A percentile compares a stretch with the other conserved stretches of the same genome.
Evolutionary conservation across 2,797 vertebrate species (phyloP).

Genomic region (Silurus lanzhouensis): DNA sequence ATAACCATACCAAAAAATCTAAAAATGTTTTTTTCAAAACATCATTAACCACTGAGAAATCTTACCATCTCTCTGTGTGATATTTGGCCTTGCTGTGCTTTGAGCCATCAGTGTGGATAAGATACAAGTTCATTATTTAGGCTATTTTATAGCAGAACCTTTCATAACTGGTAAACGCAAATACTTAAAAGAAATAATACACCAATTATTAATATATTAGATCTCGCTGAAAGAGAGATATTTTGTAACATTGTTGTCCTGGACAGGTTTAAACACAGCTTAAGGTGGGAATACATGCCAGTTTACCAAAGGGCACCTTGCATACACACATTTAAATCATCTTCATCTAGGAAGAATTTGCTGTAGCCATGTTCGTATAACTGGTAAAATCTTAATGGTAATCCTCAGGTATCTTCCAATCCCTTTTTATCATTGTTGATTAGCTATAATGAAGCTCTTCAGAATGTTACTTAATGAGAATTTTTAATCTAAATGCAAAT

Average conservation of each 20-base stretch:
- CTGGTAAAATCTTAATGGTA: constrained; percentile 26
- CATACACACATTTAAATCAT: background rate
- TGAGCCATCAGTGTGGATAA: background rate
- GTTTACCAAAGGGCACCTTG: too few species aligned
- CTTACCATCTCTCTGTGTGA: background rate
- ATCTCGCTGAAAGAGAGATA: background rate
- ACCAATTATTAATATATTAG: background rate
- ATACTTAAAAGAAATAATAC: background rate
- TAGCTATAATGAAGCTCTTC: constrained; percentile 48
- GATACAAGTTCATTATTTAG: background rate
- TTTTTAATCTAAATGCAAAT: constrained; percentile 54
- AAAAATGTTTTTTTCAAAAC: background rate
- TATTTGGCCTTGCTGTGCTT: background rate
- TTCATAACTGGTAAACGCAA: background rate
- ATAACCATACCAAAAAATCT: background rate
- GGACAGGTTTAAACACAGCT: background rate
- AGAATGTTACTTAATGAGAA: constrained; percentile 33
- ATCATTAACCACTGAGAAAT: background rate
- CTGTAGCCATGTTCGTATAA: background rate
- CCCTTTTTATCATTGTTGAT: constrained; percentile 39
- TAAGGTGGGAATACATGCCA: background rate
- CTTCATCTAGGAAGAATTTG: background rate
- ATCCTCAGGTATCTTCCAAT: constrained; percentile 6
- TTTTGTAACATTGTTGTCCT: background rate
- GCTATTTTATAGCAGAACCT: background rate